Base-by-base conservation (phyloP, 1,140 invertebrate genomes). In the Trachelipus rathkii region DNA sequence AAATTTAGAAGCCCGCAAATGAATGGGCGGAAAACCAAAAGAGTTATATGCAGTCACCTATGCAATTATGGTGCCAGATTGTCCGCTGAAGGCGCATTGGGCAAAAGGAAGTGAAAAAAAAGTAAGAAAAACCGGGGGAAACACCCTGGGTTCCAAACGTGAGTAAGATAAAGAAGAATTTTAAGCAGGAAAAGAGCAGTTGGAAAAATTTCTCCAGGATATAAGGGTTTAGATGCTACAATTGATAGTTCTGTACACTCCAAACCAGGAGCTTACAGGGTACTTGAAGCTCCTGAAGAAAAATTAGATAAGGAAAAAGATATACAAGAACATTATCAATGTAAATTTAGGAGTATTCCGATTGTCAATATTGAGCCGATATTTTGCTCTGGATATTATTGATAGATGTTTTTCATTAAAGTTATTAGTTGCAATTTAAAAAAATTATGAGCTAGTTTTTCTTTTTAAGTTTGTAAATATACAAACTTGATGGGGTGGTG, bases 271-370 rank as follows among this genome's bases (percentile, higher is more conserved):
- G 80, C 69, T 71, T 76, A 79, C 44, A 78, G 81, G 72, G 75
- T 80, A 7, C 82, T 81, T 71, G 79, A 83, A 60, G 77, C 82
- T 19, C 82, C 82, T 53, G 82, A 82, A 75, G 78, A 75, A 45
- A 79, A 77, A 1, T 78, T 81, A 46, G 73, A 76, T 69, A 77
- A 60, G 50, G 19, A 77, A 33, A 81, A 81, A 77, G 77, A 77
- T 68, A 75, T 77, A 75, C 77, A 79, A 50, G 80, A 79, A 24
- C 74, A 71, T 74, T 79, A 75, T 44, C 78, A 79, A 81, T 50
- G 85, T 87, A 0, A 79, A n/a, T n/a, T n/a, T n/a, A 87, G 5
- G 87, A 87, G 73, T n/a, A 85, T 87, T n/a, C 86, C n/a, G n/a
- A n/a, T n/a, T n/a, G n/a, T n/a, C 87, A 10, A 81, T 83, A 78